Conservation (phyloP, 2,113 vertebrate genomes). For the Colossoma macropomum region DNA sequence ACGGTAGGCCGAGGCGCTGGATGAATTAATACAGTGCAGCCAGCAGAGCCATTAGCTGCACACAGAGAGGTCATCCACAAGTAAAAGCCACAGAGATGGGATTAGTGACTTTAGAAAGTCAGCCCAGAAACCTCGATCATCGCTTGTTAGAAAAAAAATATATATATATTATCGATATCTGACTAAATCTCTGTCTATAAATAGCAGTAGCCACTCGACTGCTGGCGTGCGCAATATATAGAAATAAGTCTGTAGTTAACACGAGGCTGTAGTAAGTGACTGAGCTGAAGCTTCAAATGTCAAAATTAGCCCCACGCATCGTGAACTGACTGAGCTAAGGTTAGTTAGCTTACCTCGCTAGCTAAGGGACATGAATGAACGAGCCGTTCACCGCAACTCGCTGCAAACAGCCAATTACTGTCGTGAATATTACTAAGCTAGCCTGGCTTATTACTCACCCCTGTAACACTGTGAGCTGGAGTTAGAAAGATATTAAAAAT, state of each 20-base stretch:
- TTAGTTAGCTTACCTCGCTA: neutral
- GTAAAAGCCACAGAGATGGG: neutral
- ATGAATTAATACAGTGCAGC: slow-evolving; percentile 36
- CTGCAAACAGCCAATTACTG: neutral
- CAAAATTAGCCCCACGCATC: neutral
- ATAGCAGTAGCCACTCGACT: too few species aligned
- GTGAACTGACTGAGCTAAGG: neutral
- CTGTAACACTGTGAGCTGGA: neutral
- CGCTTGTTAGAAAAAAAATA: too few species aligned
- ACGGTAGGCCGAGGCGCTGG: slow-evolving; percentile 61
- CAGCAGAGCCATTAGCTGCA: slow-evolving; percentile 19
- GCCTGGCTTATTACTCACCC: neutral
- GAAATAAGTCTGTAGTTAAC: too few species aligned
- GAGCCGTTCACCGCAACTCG: neutral
- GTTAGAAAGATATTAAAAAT: neutral
- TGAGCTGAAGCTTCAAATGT: neutral
- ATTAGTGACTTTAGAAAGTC: neutral
- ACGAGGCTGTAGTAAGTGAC: too few species aligned
- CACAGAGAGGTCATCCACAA: slow-evolving; percentile 15
- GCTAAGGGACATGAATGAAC: neutral
- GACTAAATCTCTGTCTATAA: too few species aligned
- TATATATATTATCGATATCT: too few species aligned
- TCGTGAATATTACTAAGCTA: neutral
- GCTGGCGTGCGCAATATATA: too few species aligned
- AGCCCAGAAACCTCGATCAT: neutral